These are phyloP conservation scores for Dendroctonus ponderosae DNA, from an alignment of 1,140 invertebrate species.

Conservation along the genomic window DNA sequence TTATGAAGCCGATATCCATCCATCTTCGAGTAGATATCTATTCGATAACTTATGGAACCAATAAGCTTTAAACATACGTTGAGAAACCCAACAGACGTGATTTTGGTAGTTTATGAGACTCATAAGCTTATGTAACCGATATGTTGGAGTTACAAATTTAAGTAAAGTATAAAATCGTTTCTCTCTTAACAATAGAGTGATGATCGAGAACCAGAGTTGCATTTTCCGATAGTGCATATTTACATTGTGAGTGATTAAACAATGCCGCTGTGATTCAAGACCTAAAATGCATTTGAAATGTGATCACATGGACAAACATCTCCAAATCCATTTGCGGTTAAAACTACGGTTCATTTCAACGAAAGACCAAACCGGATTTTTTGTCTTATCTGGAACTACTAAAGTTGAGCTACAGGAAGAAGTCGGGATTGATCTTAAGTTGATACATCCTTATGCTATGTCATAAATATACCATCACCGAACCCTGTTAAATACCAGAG, in stretches of 20 bases:
- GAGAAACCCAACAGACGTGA: too few relatives aligned
- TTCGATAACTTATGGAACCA: too few relatives aligned
- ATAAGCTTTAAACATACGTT: too few relatives aligned
- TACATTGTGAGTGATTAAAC: conserved; percentile 36
- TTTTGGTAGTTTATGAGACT: too few relatives aligned
- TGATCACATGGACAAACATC: conserved; percentile 3
- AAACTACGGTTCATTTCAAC: conserved; percentile 24
- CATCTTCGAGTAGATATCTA: too few relatives aligned
- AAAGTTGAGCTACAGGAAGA: conserved; percentile 33
- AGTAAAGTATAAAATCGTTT: conserved; percentile 7
- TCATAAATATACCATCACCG: background rate
- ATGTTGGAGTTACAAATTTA: conserved; percentile 8
- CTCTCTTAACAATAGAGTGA: conserved; percentile 1
- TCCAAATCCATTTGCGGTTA: conserved; percentile 4
- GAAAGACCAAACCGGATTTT: conserved; percentile 21
- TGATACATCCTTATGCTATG: background rate
- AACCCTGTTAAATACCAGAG: background rate
- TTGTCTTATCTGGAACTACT: conserved; percentile 34
- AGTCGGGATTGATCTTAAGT: background rate
- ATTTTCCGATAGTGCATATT: conserved; percentile 38
- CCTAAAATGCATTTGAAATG: conserved; percentile 29
- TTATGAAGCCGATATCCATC: too few relatives aligned
- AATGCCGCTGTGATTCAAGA: conserved; percentile 47
- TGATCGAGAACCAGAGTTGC: conserved; percentile 46
- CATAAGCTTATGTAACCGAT: too few relatives aligned